Base-by-base conservation (phyloP, 2,797 vertebrate species). In the Rallus crepitans region DNA sequence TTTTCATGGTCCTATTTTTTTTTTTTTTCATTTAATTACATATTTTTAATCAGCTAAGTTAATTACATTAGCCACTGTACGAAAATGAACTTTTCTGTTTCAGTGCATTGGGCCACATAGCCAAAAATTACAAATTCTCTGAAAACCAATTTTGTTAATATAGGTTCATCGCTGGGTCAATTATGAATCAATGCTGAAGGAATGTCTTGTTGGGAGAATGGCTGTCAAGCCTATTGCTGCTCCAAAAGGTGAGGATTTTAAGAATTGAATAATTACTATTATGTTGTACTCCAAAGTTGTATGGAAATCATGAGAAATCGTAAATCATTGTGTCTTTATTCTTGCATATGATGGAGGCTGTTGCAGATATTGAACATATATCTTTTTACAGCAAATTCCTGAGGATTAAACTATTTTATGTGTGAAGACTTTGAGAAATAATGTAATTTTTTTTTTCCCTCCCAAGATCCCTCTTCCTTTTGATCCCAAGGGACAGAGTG, bases 121-220 rank as follows among this genome's bases (percentile, higher is more conserved):
- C 48, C 66, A 77, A 39, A 39, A 78, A 72, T 61, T 76, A 52
- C 7, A 83, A 55, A 53, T 69, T 61, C 59, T 68, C 16, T 92
- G 64, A 78, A 86, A 94, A 79, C 47, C 3, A 4, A 15, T 56
- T 95, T 94, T 55, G 87, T 77, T 65, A 18, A 92, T 61, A 53
- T 78, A 99, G 99, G 99, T 99, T 87, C 99, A 99, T 97, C 99
- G 99, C 11, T 99, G 99, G 99, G 99, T 99, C 64, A 99, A 99
- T 96, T 99, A 99, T 77, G 99, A 99, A 95, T 99, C 99, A 8
- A 99, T 99, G 99, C 93, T 99, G 95, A 99, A 99, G 94, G 99
- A 99, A 89, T 99, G 99, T 90, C 98, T 99, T 71, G 98, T 99
- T 87, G 99, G 99, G 56, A 99, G 98, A 94, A 99, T 99, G 99